These are phyloP conservation scores for Erebia aethiops DNA, from an alignment of 2,888 invertebrate species.

Conservation along the genomic window DNA sequence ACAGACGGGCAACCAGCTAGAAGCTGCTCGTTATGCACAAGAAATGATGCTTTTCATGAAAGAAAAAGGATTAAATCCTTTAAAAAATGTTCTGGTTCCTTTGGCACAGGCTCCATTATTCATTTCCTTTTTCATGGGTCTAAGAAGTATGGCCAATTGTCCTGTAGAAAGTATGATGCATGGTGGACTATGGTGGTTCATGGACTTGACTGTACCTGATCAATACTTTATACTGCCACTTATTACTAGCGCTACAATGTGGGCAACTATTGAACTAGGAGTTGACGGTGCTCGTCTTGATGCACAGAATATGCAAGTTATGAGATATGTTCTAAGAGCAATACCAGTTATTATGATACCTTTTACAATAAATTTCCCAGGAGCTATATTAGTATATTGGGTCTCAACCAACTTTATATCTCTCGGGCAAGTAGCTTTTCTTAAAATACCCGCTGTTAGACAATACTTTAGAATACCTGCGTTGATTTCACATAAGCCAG, in stretches of 20 bases:
- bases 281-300: conserved; percentile 88
- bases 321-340: conserved; percentile 89
- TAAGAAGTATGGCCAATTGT: conserved; percentile 93
- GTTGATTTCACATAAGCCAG: conserved; percentile 80
- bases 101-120: conserved; percentile 94
- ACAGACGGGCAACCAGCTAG: conserved; percentile 90
- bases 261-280: conserved; percentile 91
- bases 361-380: conserved; percentile 93
- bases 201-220: conserved; percentile 95
- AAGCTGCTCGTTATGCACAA: conserved; percentile 88
- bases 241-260: conserved; percentile 92
- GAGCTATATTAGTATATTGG: conserved; percentile 96
- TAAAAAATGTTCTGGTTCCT: conserved; percentile 90
- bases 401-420: conserved; percentile 93
- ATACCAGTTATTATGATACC: conserved; percentile 92
- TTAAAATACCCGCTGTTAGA: conserved; percentile 89
- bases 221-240: conserved; percentile 94
- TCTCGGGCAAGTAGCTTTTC: conserved; percentile 89
- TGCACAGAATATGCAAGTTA: conserved; percentile 85
- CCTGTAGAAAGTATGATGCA: conserved; percentile 95
- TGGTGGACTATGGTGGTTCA: conserved; percentile 97
- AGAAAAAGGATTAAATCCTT: conserved; percentile 90
- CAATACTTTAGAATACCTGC: conserved; percentile 89
- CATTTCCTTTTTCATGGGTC: conserved; percentile 94
- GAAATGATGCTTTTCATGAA: conserved; percentile 93